These are phyloP conservation scores for Trissoscelio sp. DNA, from an alignment of 2,888 invertebrate species.

Conservation along the genomic window DNA sequence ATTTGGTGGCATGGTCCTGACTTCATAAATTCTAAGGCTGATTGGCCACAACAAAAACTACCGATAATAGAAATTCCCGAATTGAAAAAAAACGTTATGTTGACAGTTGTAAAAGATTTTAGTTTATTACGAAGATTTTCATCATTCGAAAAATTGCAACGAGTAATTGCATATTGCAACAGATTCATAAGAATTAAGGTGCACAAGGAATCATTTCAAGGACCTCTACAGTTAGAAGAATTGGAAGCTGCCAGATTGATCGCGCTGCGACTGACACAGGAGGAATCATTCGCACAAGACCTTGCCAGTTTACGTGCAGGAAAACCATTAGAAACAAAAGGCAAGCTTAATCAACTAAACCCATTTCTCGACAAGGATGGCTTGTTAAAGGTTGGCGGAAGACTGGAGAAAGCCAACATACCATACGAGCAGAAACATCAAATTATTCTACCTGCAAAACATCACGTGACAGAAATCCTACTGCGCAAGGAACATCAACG, in stretches of 20 bases:
- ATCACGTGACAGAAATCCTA: conserved; percentile 5
- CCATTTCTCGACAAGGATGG: conserved; percentile 8
- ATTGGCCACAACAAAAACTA: background rate
- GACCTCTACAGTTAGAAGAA: conserved; percentile 2
- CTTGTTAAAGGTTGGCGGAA: background rate
- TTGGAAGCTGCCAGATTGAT: background rate
- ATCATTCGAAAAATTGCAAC: background rate
- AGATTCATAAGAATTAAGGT: background rate
- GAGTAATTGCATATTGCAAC: conserved; percentile 1
- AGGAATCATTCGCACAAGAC: conserved; percentile 12
- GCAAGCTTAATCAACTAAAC: background rate
- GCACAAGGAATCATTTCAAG: background rate
- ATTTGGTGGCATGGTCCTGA: conserved; percentile 12
- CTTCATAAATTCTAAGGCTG: background rate
- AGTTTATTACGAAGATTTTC: background rate
- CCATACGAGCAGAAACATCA: conserved; percentile 20
- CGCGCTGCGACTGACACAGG: background rate
- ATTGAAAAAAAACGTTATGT: background rate
- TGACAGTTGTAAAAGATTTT: background rate
- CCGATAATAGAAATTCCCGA: background rate
- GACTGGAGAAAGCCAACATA: background rate
- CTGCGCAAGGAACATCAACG: conserved; percentile 1
- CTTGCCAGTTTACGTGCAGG: background rate
- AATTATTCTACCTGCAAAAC: conserved; percentile 2
- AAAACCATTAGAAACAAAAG: background rate